phyloP scores from a whole-genome alignment of 2,888 invertebrate genomes.

The Amphipyra berbera region DNA sequence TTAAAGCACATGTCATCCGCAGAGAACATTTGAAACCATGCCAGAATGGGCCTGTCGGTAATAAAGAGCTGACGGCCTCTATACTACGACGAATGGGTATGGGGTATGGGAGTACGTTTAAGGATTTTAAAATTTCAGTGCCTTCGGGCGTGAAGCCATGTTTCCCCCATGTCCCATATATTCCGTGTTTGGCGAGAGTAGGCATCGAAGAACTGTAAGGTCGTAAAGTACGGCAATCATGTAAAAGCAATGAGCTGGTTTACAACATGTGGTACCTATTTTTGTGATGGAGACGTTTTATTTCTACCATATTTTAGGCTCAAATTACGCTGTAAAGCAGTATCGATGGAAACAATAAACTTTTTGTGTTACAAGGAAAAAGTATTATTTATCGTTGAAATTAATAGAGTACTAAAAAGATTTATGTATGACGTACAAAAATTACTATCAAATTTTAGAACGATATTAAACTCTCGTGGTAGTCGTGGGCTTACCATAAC shows the following conservation, averaged over 20 bases:
- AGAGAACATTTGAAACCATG: conserved; percentile 70
- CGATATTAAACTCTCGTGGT: not conserved
- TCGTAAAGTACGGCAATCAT: conserved; percentile 48
- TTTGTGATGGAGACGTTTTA: conserved; percentile 42
- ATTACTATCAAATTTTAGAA: not conserved
- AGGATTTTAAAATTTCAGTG: conserved; percentile 36
- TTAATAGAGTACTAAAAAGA: not conserved
- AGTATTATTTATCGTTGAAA: not conserved
- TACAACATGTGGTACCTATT: conserved; percentile 32
- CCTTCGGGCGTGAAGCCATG: conserved; percentile 2
- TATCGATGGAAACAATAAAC: conserved; percentile 19
- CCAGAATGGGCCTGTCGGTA: conserved; percentile 61
- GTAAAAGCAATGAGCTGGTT: conserved; percentile 49
- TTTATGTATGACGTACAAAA: not conserved
- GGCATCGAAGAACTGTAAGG: conserved; percentile 14
- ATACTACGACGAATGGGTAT: conserved; percentile 18
- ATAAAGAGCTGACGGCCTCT: conserved; percentile 41
- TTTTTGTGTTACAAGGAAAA: not conserved
- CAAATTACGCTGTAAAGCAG: conserved; percentile 29
- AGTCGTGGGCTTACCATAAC: conserved; percentile 1
- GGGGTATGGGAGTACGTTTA: conserved; percentile 14
- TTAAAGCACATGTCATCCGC: conserved; percentile 65
- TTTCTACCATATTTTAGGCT: conserved; percentile 35
- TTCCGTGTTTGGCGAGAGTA: conserved; percentile 21
- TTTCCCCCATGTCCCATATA: conserved; percentile 17